Evolutionary conservation across 92 coral and sea anemone genomes (phyloP).

Genomic region (Zoanthus gigantus): DNA sequence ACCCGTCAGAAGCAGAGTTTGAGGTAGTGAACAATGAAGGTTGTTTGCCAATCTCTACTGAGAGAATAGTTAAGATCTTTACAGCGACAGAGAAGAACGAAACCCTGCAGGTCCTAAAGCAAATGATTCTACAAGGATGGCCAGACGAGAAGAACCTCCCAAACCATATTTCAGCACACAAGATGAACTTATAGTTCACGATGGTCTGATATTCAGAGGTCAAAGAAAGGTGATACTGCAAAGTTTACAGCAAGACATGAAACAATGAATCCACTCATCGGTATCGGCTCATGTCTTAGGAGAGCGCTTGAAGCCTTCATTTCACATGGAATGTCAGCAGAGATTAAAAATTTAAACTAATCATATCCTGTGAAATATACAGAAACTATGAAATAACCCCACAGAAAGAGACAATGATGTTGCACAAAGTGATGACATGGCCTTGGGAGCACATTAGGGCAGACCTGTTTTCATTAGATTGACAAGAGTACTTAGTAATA

Average conservation of each 20-base stretch:
- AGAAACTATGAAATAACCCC: slow-evolving; percentile 38
- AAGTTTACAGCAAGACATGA: background rate
- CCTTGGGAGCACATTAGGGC: slow-evolving; percentile 57
- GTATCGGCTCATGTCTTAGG: slow-evolving; percentile 12
- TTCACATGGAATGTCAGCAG: slow-evolving; percentile 58
- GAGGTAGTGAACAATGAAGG: background rate
- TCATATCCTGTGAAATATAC: slow-evolving; percentile 52
- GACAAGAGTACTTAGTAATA: background rate
- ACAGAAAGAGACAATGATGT: slow-evolving; percentile 56
- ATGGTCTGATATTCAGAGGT: too few species aligned
- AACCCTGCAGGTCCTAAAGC: slow-evolving; percentile 18
- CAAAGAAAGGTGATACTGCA: background rate
- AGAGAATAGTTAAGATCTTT: background rate
- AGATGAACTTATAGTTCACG: background rate
- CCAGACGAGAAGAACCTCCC: slow-evolving; percentile 7
- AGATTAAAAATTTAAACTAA: slow-evolving; percentile 32
- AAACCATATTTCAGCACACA: background rate
- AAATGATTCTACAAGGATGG: slow-evolving; percentile 16
- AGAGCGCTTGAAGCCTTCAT: background rate
- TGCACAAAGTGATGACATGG: slow-evolving; percentile 44
- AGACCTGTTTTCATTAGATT: slow-evolving; percentile 29
- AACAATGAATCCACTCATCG: background rate
- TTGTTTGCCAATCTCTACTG: background rate
- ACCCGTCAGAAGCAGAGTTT: background rate
- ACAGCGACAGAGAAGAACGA: background rate